These are phyloP conservation scores for Didymodactylos carnosus DNA, from an alignment of 2,888 invertebrate genomes.

Conservation along the genomic window DNA sequence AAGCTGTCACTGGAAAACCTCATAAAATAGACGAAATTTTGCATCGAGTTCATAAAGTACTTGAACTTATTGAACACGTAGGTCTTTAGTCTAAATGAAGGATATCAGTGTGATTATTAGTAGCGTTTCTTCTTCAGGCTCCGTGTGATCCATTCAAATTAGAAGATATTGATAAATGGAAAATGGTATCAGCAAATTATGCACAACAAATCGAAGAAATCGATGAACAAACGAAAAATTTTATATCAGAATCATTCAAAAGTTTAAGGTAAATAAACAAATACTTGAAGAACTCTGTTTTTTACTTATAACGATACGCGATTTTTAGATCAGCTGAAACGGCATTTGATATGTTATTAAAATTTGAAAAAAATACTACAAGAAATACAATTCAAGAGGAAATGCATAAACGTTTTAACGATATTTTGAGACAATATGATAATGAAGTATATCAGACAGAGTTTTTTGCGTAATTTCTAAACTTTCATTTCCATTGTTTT, in stretches of 20 bases:
- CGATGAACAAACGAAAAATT: conserved; percentile 59
- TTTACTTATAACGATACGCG: background rate
- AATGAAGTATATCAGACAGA: conserved; percentile 41
- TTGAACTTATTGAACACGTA: conserved; percentile 42
- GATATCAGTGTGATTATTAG: background rate
- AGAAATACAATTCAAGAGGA: conserved; percentile 51
- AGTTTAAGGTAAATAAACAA: background rate
- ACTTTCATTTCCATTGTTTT: background rate
- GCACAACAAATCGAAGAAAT: conserved; percentile 50
- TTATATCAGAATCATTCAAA: conserved; percentile 65
- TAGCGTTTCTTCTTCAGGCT: conserved; percentile 36
- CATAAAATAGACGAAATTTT: conserved; percentile 64
- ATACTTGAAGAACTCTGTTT: too few species aligned
- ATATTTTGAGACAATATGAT: conserved; percentile 60
- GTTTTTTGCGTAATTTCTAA: background rate
- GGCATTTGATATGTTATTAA: conserved; percentile 55
- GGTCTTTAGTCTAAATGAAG: background rate
- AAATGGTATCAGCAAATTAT: conserved; percentile 56
- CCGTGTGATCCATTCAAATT: conserved; percentile 63
- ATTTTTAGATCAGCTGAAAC: conserved; percentile 51
- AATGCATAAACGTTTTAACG: conserved; percentile 59
- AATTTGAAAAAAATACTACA: conserved; percentile 58
- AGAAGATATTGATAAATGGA: conserved; percentile 64
- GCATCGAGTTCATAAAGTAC: conserved; percentile 54
- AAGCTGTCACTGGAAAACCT: conserved; percentile 65